phyloP scores from a whole-genome alignment of 2,888 invertebrate genomes.

The Lasioglossum oenotherae region DNA sequence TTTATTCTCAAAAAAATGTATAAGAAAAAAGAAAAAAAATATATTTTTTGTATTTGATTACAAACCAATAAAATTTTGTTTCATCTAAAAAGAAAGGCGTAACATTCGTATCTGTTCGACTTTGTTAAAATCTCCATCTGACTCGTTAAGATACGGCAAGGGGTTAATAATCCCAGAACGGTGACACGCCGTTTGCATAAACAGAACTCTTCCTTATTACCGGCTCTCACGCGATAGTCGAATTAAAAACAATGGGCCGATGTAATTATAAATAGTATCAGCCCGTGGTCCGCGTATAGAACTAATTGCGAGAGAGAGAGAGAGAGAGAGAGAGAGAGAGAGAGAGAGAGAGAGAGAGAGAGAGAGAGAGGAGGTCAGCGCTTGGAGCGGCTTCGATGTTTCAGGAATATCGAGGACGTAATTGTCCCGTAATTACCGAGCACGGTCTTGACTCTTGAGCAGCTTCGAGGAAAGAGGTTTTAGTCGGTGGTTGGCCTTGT shows the following conservation, averaged over 20 bases:
- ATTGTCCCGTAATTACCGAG: conserved; percentile 83
- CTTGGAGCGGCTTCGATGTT: conserved; percentile 75
- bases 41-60: no score
- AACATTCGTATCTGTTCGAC: no score
- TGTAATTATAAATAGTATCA: conserved; percentile 75
- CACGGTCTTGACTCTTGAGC: conserved; percentile 80
- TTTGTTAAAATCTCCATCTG: no score
- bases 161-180: not conserved
- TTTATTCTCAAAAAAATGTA: no score
- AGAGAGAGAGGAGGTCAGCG: conserved; percentile 61
- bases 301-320: conserved; percentile 61
- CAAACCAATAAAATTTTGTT: no score
- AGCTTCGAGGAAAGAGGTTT: conserved; percentile 68
- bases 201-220: not conserved
- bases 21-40: no score
- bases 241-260: conserved; percentile 62
- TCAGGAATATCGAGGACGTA: conserved; percentile 84
- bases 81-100: no score
- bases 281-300: conserved; percentile 34
- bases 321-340: conserved; percentile 21
- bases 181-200: not conserved
- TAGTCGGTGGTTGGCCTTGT: conserved; percentile 81
- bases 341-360: conserved; percentile 39
- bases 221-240: conserved; percentile 46
- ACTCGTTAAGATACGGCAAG: no score